phyloP scores from a whole-genome alignment of 2,888 invertebrate genomes.

The Meghimatium bilineatum region DNA sequence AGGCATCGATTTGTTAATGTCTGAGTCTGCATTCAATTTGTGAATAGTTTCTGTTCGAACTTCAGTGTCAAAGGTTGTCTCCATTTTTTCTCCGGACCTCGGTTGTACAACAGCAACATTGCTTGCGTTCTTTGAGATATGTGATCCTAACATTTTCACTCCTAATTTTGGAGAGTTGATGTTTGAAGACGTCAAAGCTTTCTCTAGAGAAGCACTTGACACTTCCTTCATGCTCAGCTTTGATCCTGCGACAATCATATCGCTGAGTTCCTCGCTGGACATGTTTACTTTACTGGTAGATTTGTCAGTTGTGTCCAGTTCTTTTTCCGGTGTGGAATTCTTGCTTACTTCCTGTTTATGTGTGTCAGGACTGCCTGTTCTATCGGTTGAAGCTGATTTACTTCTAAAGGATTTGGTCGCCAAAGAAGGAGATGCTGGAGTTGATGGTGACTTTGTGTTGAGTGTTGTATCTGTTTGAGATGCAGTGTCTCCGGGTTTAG shows the following conservation, averaged over 20 bases:
- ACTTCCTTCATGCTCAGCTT: conserved; percentile 30
- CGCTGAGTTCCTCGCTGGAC: neutral
- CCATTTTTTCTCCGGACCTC: conserved; percentile 71
- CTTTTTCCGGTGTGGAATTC: conserved; percentile 5
- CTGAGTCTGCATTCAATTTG: conserved; percentile 31
- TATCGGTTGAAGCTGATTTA: neutral
- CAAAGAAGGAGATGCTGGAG: conserved; percentile 23
- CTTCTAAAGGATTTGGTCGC: conserved; percentile 15
- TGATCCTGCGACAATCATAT: neutral
- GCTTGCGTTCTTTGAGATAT: conserved; percentile 64
- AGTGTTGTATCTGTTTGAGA: neutral
- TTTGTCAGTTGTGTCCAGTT: neutral
- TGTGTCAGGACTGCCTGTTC: neutral
- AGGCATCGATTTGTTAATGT: conserved; percentile 58
- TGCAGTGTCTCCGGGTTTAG: conserved; percentile 3
- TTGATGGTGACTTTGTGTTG: neutral
- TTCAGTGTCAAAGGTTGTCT: conserved; percentile 75
- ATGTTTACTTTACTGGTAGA: conserved; percentile 26
- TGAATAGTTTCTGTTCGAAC: conserved; percentile 67
- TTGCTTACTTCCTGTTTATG: neutral
- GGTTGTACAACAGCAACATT: conserved; percentile 72
- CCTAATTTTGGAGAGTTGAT: conserved; percentile 70
- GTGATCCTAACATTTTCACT: conserved; percentile 67
- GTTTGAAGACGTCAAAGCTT: conserved; percentile 35
- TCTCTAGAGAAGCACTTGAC: conserved; percentile 13